These are phyloP conservation scores for Megalurothrips usitatus DNA, from an alignment of 2,888 invertebrate genomes.

Conservation along the genomic window DNA sequence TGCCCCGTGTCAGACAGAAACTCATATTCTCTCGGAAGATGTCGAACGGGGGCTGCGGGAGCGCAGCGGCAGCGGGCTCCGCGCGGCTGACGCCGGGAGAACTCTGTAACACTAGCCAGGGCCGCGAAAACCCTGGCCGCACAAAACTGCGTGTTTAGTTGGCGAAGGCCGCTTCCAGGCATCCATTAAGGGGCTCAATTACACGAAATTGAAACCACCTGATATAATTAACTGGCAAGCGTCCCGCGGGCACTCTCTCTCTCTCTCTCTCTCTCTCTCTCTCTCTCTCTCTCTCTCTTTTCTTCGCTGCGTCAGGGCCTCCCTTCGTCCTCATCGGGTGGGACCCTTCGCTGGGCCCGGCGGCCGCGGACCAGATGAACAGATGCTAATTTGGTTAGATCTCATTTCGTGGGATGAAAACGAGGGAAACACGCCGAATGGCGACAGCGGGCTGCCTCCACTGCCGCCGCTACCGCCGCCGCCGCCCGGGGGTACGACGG, in stretches of 20 bases:
- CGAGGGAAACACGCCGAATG: background rate
- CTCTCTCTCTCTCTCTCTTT: no score
- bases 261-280: no score
- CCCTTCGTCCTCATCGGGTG: no score
- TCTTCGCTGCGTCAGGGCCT: no score
- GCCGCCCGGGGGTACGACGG: background rate
- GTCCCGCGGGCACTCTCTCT: background rate
- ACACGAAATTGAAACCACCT: slow-evolving; percentile 26
- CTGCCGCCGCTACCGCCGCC: background rate
- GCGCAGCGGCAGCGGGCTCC: no score
- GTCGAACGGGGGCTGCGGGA: no score
- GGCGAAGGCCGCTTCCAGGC: background rate
- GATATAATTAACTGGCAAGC: slow-evolving; percentile 20
- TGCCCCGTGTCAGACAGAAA: no score
- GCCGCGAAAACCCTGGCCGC: background rate
- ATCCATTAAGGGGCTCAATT: slow-evolving; percentile 14
- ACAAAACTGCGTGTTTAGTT: slow-evolving; percentile 23
- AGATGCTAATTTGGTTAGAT: slow-evolving; percentile 25
- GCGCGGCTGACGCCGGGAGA: no score
- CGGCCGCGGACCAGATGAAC: background rate
- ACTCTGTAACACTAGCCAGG: no score
- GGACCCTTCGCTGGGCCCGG: background rate
- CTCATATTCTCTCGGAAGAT: no score
- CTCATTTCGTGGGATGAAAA: slow-evolving; percentile 18
- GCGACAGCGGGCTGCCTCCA: background rate